phyloP scores from a whole-genome alignment of 2,888 invertebrate genomes.

The Drosophila affinis region DNA sequence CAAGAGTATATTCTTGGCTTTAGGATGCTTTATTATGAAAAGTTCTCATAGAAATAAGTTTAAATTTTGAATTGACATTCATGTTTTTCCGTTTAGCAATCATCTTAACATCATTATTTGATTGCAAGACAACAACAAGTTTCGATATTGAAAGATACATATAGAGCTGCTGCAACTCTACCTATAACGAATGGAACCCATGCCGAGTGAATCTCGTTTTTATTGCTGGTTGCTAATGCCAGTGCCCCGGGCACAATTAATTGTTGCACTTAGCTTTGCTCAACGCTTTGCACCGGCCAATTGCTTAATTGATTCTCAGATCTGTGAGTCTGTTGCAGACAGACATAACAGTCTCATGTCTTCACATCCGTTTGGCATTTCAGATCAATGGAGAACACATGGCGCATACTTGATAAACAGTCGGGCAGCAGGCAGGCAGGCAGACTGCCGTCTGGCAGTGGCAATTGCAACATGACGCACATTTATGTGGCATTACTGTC shows the following conservation, averaged over 20 bases:
- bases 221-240: slow-evolving; percentile 40
- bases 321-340: slow-evolving; percentile 25
- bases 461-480: slow-evolving; percentile 65
- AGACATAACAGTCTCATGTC: slow-evolving; percentile 48
- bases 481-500: slow-evolving; percentile 66
- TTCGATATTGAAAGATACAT: slow-evolving; percentile 14
- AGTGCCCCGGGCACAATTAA: slow-evolving; percentile 44
- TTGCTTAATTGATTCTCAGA: slow-evolving; percentile 58
- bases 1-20: background rate
- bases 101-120: no score
- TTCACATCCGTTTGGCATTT: slow-evolving; percentile 60
- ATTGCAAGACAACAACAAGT: slow-evolving; percentile 8
- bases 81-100: background rate
- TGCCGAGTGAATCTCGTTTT: slow-evolving; percentile 45
- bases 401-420: slow-evolving; percentile 64
- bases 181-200: slow-evolving; percentile 16
- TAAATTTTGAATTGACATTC: background rate
- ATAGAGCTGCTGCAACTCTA: slow-evolving; percentile 14
- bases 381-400: slow-evolving; percentile 55
- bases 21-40: background rate
- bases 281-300: slow-evolving; percentile 43
- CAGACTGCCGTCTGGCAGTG: slow-evolving; percentile 32
- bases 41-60: no score
- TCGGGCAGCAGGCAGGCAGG: background rate
- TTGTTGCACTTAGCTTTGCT: slow-evolving; percentile 52